Evolutionary conservation across 2,797 vertebrate species (phyloP), one percentile per base, ranked within the genome.

Genomic region (Miichthys miiuy): DNA sequence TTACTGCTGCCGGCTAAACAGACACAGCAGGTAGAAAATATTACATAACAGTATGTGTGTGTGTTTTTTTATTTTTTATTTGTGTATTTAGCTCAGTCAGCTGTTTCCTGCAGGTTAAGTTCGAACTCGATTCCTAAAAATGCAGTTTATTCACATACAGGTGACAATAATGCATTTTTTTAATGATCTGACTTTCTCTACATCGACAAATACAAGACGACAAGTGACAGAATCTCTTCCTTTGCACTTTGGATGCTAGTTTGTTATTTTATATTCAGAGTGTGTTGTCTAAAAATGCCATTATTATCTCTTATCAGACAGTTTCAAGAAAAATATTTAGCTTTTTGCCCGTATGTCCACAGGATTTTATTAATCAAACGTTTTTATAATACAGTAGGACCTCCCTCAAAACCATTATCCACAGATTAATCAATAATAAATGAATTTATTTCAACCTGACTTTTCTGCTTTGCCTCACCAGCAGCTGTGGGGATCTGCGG

Each of bases 1-100:
- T 60, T 38, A 38, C 46, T 44, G 51, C 38, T 18, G 38, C 11
- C 20, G 11, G 46, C 47, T 65, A 4, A 46, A 64, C 20, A 69
- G 61, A 46, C 64, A 46, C 20, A 34, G 62, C 46, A 34, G 70
- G 34, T 21, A 30, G 48, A 30, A 42, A 50, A 21, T 34, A 51
- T 48, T 6, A 27, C 66, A 46, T 66, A 38, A 27, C 21, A 3
- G 0, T 30, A 0, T 54, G 17, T 38, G 67, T 23, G 47, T 42
- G 14, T 47, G 41, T 27, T 11, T 27, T 27, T 27, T 2, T 34
- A 12, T 46, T 20, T 51, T 25, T 50, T 58, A 5, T 14, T 38
- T 47, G 52, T 6, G 9, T 42, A 18, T 73, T 68, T 44, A 0
- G 8, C 69, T 61, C 25, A 61, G 42, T 82, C 81, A 70, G 65